These are phyloP conservation scores for Yasuhikotakia modesta DNA, from an alignment of 2,797 vertebrate species.

Conservation along the genomic window DNA sequence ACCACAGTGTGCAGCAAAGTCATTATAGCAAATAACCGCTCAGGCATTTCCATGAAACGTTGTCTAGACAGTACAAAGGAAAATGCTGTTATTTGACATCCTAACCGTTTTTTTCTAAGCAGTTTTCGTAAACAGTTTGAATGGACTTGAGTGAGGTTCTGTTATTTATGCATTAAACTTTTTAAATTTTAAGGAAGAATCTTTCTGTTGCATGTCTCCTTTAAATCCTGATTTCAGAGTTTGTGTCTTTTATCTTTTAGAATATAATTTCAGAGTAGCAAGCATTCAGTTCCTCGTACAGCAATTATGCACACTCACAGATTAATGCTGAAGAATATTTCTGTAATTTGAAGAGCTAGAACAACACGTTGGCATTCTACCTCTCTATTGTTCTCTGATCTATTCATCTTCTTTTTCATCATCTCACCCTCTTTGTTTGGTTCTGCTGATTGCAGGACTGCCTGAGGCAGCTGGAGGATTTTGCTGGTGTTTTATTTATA, in stretches of 20 bases:
- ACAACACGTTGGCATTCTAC: conserved; percentile 10
- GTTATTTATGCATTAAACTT: neutral
- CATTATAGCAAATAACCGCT: no score
- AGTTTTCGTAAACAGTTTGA: neutral
- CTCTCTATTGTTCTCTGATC: neutral
- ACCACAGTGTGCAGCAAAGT: no score
- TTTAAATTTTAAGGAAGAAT: neutral
- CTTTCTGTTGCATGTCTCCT: neutral
- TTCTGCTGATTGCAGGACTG: conserved; percentile 45
- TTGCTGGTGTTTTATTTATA: conserved; percentile 46
- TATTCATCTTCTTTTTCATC: conserved; percentile 20
- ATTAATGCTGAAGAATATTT: neutral
- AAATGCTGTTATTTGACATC: neutral
- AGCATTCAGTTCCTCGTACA: neutral
- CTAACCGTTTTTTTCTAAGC: neutral
- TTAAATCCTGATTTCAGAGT: neutral
- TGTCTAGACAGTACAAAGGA: neutral
- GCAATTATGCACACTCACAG: neutral
- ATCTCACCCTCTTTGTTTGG: conserved; percentile 28
- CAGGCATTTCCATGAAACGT: neutral
- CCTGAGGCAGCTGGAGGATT: conserved; percentile 34
- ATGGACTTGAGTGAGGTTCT: neutral
- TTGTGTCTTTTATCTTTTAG: neutral
- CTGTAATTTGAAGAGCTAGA: neutral
- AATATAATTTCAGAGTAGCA: neutral